Base-by-base conservation (phyloP, 2,113 vertebrate species). In the Thalassarche chlororhynchos region DNA sequence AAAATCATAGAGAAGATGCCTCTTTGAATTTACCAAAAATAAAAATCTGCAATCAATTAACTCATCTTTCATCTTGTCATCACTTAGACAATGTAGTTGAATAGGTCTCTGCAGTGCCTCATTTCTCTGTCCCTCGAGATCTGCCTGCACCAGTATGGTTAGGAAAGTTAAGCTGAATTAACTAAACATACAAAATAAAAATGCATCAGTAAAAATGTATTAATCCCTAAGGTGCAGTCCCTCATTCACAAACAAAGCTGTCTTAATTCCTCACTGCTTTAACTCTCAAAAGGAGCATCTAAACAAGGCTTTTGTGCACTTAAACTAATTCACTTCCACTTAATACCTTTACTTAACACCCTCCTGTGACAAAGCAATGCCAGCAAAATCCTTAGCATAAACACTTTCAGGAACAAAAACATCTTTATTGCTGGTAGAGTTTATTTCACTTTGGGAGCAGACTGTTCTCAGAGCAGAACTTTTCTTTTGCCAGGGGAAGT, bases 21-120 rank as follows among this genome's bases (percentile, higher is more conserved):
- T 93, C 77, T 92, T 85, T 7, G 8, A 72, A 94, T 57, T 84
- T 95, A 82, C 84, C 74, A 93, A 79, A 96, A 97, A 95, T 89
- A 96, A 96, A 93, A 69, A 69, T 84, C 94, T 97, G 96, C 92
- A 72, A 38, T 90, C 89, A 95, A 96, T 96, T 94, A 97, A 74
- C 58, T 92, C 96, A 92, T 95, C 84, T 92, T 92, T 95, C 93
- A 95, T 94, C 68, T 78, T 96, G 93, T 96, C 96, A 87, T 71
- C 96, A 82, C 87, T 92, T 82, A 82, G 64, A 94, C 94, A 97
- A 95, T 93, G 91, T 17, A 93, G 64, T 8, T 91, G 86, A 94
- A 89, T 78, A 90, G 47, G 65, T 69, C 88, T 82, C 86, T 87
- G 44, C 77, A 79, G 58, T 65, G 94, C 84, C 87, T 93, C 17